Conservation (phyloP, 92 coral and sea anemone species). For the Palythoa grandis region DNA sequence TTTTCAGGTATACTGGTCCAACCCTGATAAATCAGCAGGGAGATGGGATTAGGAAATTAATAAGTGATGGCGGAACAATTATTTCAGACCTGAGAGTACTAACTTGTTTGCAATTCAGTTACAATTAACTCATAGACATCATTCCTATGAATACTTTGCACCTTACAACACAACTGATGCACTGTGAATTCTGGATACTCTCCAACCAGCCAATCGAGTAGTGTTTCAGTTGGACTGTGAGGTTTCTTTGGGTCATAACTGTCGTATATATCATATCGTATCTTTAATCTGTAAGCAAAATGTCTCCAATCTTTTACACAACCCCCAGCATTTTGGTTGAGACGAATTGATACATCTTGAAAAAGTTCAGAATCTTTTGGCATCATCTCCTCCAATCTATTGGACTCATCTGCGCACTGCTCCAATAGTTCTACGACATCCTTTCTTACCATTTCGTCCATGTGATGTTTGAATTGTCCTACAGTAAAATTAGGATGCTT, state of each 20-base stretch:
- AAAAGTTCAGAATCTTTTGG: constrained; percentile 38
- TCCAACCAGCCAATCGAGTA: constrained; percentile 39
- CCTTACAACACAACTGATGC: neutral
- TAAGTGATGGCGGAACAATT: too few relatives aligned
- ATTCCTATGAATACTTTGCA: constrained; percentile 38
- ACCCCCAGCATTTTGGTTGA: constrained; percentile 27
- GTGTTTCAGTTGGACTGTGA: constrained; percentile 37
- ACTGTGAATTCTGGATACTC: constrained; percentile 20
- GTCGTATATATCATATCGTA: constrained; percentile 6
- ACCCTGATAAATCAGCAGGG: too few relatives aligned
- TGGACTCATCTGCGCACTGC: neutral
- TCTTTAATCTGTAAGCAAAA: constrained; percentile 16
- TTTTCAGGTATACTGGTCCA: too few relatives aligned
- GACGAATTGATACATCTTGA: constrained; percentile 15
- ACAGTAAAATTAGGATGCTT: neutral
- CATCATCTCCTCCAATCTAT: neutral
- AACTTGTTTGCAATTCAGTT: neutral
- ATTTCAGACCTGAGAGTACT: neutral
- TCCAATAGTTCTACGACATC: constrained; percentile 8
- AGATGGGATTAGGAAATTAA: too few relatives aligned
- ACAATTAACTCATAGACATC: constrained; percentile 25
- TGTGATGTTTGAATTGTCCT: neutral
- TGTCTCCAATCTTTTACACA: constrained; percentile 24
- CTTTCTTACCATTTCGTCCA: neutral
- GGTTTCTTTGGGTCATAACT: constrained; percentile 19